phyloP scores from a whole-genome alignment of 2,888 invertebrate genomes.

The Seladonia tumulorum region DNA sequence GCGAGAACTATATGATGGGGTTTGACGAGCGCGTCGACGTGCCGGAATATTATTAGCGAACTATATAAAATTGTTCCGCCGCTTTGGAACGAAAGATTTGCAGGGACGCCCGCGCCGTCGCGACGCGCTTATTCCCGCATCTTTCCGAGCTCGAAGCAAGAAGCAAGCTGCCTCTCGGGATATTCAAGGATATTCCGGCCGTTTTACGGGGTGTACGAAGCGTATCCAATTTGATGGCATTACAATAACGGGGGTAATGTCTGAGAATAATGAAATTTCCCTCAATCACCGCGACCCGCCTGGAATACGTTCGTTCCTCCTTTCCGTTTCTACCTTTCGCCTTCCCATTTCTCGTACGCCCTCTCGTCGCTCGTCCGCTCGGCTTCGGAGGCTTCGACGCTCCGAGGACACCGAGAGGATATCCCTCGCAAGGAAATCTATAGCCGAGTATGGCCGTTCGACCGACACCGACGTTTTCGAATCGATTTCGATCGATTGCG shows the following conservation, averaged over 20 bases:
- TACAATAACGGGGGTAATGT: constrained; percentile 84
- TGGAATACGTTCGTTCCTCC: constrained; percentile 78
- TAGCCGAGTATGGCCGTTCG: constrained; percentile 18
- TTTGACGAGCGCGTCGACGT: not conserved
- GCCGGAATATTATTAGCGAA: constrained; percentile 25
- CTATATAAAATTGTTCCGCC: constrained; percentile 29
- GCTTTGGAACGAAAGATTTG: constrained; percentile 41
- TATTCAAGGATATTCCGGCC: constrained; percentile 67
- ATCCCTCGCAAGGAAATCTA: constrained; percentile 7
- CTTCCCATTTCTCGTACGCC: constrained; percentile 29
- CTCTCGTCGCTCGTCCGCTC: not conserved
- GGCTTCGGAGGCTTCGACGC: constrained; percentile 39
- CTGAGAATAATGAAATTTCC: constrained; percentile 84
- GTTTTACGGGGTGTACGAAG: constrained; percentile 75
- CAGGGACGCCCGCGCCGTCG: constrained; percentile 11
- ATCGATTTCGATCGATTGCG: constrained; percentile 65
- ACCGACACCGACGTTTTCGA: constrained; percentile 56
- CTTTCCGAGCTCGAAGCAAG: constrained; percentile 45
- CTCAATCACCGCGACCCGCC: constrained; percentile 82
- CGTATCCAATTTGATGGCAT: constrained; percentile 84
- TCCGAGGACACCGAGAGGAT: constrained; percentile 23
- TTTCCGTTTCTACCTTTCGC: constrained; percentile 49
- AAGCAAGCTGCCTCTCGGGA: constrained; percentile 55
- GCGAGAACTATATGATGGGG: not conserved
- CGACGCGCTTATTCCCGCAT: constrained; percentile 33